A percentile compares a stretch with the other conserved stretches of the same genome.
Evolutionary conservation across 2,888 invertebrate genomes (phyloP).

Genomic region (Tortricodes alternella): DNA sequence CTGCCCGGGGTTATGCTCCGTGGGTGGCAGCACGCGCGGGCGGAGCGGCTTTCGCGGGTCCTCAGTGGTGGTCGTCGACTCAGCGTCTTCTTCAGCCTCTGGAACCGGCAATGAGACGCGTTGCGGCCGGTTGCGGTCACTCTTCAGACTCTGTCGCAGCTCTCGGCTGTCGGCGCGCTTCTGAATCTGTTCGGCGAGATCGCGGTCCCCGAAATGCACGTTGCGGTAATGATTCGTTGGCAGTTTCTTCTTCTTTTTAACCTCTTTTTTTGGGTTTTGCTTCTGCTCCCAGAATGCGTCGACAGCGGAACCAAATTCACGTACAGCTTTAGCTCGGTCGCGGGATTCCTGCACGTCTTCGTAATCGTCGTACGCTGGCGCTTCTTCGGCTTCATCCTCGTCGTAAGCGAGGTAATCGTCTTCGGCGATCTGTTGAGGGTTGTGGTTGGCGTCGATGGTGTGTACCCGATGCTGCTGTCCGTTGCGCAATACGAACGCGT

Average conservation of each 20-base stretch:
- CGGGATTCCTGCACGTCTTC: constrained; percentile 70
- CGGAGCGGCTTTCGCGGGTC: constrained; percentile 64
- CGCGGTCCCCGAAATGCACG: constrained; percentile 73
- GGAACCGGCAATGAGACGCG: constrained; percentile 47
- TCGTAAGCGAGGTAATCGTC: constrained; percentile 64
- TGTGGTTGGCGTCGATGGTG: constrained; percentile 62
- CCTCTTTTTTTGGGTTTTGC: constrained; percentile 34
- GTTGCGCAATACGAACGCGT: constrained; percentile 71
- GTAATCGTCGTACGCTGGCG: constrained; percentile 62
- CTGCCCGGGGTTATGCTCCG: constrained; percentile 75
- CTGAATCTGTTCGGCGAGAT: constrained; percentile 49
- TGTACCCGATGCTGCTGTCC: constrained; percentile 69
- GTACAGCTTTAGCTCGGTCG: constrained; percentile 59
- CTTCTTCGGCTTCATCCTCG: constrained; percentile 49
- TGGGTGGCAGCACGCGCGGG: constrained; percentile 74
- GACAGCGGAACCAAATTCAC: constrained; percentile 66
- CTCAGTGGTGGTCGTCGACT: constrained; percentile 72
- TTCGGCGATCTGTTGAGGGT: constrained; percentile 45
- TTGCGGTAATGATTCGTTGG: constrained; percentile 63
- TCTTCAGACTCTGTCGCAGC: constrained; percentile 54
- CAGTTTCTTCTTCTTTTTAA: constrained; percentile 40
- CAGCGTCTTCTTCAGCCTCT: constrained; percentile 57
- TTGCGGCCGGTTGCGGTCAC: constrained; percentile 47
- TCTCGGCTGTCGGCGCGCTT: constrained; percentile 40
- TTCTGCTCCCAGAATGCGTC: constrained; percentile 72